Base-by-base conservation (phyloP, 1,140 invertebrate species). In the Drosophila kikkawai region DNA sequence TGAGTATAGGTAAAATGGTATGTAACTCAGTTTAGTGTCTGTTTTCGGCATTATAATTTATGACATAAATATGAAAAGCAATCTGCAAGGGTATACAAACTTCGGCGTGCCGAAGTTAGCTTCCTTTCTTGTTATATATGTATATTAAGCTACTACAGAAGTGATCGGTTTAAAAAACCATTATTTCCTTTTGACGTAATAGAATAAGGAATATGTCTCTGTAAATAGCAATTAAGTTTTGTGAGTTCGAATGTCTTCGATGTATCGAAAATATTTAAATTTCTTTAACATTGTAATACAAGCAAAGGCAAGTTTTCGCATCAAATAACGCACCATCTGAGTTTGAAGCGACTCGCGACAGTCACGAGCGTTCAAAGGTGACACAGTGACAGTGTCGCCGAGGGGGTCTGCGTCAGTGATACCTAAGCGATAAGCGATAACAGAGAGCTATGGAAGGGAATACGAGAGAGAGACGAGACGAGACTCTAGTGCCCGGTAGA, bases 321-420 rank as follows among this genome's bases (percentile, higher is more conserved):
- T 45, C 12, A 42, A 50, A 70, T 53, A 61, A 48, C 57, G 7
- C 12, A 7, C 26, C 19, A 32, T 48, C 51, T 39, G 26, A 26
- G n/a, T 32, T 41, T 47, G 8, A 36, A 7, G 34, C 17, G 55
- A 36, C 44, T 78, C 74, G 51, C 66, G 75, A 79, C 75, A 64
- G 51, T 78, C 75, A 70, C 65, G 42, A 70, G 75, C 51, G 75
- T 70, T 78, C 75, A 79, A 78, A 71, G 75, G 75, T 71, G 50
- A 56, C 13, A 57, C n/a, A 22, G 39, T 70, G 67, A 51, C 65
- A 57, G 12, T n/a, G 29, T 51, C 29, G 11, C 41, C 65, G 34
- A 42, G 58, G 66, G 75, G 66, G 75, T 79, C 65, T 71, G 58
- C 66, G 75, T 70, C 65, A 78, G 75, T 63, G 22, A 45, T 39